Evolutionary conservation across 1,140 invertebrate species (phyloP), one percentile per base, ranked within the genome.

Genomic region (Drosophila simulans): DNA sequence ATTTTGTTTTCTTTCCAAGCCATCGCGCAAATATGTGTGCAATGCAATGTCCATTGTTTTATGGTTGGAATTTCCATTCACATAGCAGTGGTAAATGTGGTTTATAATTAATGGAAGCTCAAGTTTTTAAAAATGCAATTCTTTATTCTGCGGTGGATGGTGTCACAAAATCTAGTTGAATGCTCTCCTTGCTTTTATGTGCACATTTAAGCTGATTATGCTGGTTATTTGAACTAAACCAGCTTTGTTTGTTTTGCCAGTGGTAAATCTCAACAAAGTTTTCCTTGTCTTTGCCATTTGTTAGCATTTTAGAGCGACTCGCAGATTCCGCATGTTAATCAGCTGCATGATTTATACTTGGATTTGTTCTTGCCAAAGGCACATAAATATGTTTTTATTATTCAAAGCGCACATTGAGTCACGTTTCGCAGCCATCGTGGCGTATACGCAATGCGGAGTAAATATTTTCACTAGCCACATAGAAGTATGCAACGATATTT

Each of bases 291-390:
- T n/a, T 49, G 62, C 55, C 15, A 59, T 59, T 58, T 25, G 40
- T 54, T 59, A 31, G 70, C 55, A 55, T 52, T 76, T 68, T 51
- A 51, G 49, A 76, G 37, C 25, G 40, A 43, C 12, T 35, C 17
- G 10, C 73, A 55, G 37, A 48, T 59, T 66, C 22, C 1, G 22
- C 52, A 68, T 66, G 72, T 66, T 76, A 66, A 76, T 76, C 72
- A 76, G 72, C 42, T 58, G 40, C 48, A 39, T 76, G 72, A 76
- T 58, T 75, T 66, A 66, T 74, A 56, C 37, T 17, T 74, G 52
- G 31, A 45, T 55, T 40, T 56, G 51, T 27, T 49, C 51, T 39
- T 15, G 34, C 42, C 34, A 48, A 43, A n/a, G 5, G 12, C 11
- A 31, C 69, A 55, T 63, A 54, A 74, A 51, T 74, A 74, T 31